Evolutionary conservation across 2,113 vertebrate species (phyloP).

Genomic region (Neodontobutis hainanensis): DNA sequence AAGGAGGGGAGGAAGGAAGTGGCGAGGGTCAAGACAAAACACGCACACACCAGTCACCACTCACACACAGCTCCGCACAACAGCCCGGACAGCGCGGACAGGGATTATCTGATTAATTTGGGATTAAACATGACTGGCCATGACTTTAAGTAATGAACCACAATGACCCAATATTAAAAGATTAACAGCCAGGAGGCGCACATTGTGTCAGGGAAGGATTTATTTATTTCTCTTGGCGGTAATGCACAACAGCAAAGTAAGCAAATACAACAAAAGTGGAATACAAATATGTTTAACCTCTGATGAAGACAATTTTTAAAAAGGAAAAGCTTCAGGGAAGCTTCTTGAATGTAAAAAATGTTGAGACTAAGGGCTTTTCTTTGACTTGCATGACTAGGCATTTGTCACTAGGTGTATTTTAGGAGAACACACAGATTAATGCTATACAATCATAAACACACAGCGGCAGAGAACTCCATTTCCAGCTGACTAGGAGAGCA

Average conservation of each 20-base stretch:
- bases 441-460: conserved; percentile 45
- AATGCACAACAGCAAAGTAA: background rate
- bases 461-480: conserved; percentile 57
- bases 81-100: conserved; percentile 40
- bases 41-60: conserved; percentile 43
- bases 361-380: conserved; percentile 37
- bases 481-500: conserved; percentile 63
- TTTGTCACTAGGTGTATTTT: conserved; percentile 51
- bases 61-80: conserved; percentile 45
- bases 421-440: conserved; percentile 48
- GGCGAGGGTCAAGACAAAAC: conserved; percentile 53
- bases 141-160: conserved; percentile 67
- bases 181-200: conserved; percentile 51
- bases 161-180: conserved; percentile 62
- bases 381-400: conserved; percentile 42
- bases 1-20: conserved; percentile 53
- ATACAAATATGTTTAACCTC: conserved; percentile 2
- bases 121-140: conserved; percentile 72
- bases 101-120: conserved; percentile 77
- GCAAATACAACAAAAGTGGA: conserved; percentile 5
- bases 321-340: conserved; percentile 34
- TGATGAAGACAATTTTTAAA: conserved; percentile 22
- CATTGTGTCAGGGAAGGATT: conserved; percentile 8
- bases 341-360: conserved; percentile 19
- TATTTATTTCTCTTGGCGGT: background rate